Percentiles rank a stretch among this genome's conserved stretches.
Evolutionary conservation across 2,797 vertebrate genomes (phyloP).

Genomic region (Morelia viridis): DNA sequence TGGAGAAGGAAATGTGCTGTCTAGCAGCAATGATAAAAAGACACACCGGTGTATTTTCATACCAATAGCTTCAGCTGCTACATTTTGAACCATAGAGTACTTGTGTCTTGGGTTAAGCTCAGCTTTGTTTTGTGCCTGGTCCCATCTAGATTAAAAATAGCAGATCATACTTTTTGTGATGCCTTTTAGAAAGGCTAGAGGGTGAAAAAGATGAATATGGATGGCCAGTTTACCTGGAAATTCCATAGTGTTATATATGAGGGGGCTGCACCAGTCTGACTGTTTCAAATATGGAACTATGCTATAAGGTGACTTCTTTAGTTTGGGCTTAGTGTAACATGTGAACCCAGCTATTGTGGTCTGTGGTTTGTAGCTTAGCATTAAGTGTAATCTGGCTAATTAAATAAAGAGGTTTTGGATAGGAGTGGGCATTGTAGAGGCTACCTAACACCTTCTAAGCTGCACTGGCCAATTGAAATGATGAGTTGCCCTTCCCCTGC

Average conservation of each 20-base stretch:
- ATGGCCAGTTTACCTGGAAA: not conserved
- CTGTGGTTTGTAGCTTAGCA: not conserved
- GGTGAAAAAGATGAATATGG: not conserved
- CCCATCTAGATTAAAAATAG: not conserved
- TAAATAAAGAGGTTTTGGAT: not conserved
- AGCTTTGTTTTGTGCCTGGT: slow-evolving; percentile 1
- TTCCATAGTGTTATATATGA: not conserved
- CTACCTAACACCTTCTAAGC: not conserved
- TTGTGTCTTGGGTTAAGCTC: not conserved
- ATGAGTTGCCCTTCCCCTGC: not conserved
- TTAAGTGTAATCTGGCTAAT: not conserved
- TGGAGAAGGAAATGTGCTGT: slow-evolving; percentile 57
- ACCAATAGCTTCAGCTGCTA: slow-evolving; percentile 27
- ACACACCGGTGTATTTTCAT: slow-evolving; percentile 33
- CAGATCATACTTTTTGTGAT: not conserved
- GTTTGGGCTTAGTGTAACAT: not conserved
- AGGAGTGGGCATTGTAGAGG: not conserved
- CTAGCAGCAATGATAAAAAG: slow-evolving; percentile 56
- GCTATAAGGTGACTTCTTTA: not conserved
- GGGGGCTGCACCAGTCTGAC: not conserved
- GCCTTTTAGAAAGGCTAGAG: not conserved
- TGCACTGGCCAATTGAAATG: not conserved
- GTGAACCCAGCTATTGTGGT: not conserved
- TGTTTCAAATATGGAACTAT: not conserved
- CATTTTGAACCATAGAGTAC: not conserved